These are phyloP conservation scores for Dicranocentrus wangi DNA, from an alignment of 2,888 invertebrate genomes.

Conservation along the genomic window DNA sequence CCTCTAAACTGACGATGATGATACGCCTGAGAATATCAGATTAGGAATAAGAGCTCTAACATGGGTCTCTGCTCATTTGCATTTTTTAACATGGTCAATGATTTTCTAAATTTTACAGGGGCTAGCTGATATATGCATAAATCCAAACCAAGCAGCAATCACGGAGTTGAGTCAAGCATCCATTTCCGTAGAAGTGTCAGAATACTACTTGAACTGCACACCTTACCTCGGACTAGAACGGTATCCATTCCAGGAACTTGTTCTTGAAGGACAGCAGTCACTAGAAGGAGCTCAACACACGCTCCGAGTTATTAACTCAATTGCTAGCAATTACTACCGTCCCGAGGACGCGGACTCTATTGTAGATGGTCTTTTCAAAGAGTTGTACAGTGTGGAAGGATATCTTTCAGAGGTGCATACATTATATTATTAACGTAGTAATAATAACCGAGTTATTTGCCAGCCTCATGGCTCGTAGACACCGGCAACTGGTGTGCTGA, in stretches of 20 bases:
- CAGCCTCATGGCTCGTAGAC: background rate
- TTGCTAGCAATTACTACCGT: conserved; percentile 67
- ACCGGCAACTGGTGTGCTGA: conserved; percentile 49
- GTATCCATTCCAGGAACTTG: conserved; percentile 85
- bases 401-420: conserved; percentile 61
- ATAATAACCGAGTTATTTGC: conserved; percentile 13
- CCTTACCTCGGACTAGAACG: conserved; percentile 74
- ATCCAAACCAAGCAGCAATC: conserved; percentile 81
- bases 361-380: conserved; percentile 70
- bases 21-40: conserved; percentile 4
- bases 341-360: conserved; percentile 65
- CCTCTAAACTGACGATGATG: no score
- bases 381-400: conserved; percentile 71
- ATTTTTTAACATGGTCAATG: no score
- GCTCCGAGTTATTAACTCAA: conserved; percentile 71
- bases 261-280: conserved; percentile 85
- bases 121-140: conserved; percentile 88
- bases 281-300: conserved; percentile 75
- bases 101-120: no score
- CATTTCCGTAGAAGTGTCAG: conserved; percentile 78
- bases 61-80: background rate
- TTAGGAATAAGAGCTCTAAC: background rate
- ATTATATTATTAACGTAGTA: background rate
- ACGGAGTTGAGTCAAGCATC: conserved; percentile 67
- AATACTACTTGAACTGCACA: conserved; percentile 89